A percentile compares a stretch with the other conserved stretches of the same genome.
Evolutionary conservation across 2,888 invertebrate genomes (phyloP).

Genomic region (Dysmachus trigonus): DNA sequence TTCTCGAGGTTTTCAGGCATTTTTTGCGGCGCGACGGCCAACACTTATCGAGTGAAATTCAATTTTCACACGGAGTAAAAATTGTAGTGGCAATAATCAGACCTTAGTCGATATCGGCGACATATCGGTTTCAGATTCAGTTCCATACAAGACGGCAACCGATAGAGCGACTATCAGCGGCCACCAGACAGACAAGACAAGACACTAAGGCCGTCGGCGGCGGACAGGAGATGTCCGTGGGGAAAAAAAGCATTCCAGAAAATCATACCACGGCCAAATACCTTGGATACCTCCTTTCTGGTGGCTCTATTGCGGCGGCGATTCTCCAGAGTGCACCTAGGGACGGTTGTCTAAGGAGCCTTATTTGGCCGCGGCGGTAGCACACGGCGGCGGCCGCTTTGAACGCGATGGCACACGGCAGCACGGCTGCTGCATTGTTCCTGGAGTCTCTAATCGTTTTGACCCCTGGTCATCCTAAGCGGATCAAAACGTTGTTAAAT

Average conservation of each 20-base stretch:
- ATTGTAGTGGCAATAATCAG: slow-evolving; percentile 18
- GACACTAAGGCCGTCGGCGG: background rate
- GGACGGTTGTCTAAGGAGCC: slow-evolving; percentile 5
- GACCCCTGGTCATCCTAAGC: slow-evolving; percentile 2
- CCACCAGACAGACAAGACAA: background rate
- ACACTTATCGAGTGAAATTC: slow-evolving; percentile 19
- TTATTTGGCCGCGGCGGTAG: slow-evolving; percentile 6
- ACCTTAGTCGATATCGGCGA: background rate
- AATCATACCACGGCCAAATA: slow-evolving; percentile 29
- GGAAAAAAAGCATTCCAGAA: slow-evolving; percentile 16
- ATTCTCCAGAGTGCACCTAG: slow-evolving; percentile 11
- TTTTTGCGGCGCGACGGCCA: background rate
- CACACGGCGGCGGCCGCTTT: slow-evolving; percentile 6
- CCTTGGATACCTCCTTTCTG: slow-evolving; percentile 9
- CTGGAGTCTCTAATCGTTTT: slow-evolving; percentile 6
- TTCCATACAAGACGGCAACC: background rate
- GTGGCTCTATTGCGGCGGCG: background rate
- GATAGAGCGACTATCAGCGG: background rate
- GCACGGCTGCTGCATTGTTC: background rate
- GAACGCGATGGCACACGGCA: background rate
- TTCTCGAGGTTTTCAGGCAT: background rate
- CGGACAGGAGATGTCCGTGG: background rate
- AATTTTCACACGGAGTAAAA: slow-evolving; percentile 32
- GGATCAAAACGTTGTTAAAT: slow-evolving; percentile 21
- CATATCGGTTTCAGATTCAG: slow-evolving; percentile 8